Percentiles rank a stretch among this genome's conserved stretches.
Evolutionary conservation across 2,113 vertebrate species (phyloP).

Genomic region (Oceanites oceanicus): DNA sequence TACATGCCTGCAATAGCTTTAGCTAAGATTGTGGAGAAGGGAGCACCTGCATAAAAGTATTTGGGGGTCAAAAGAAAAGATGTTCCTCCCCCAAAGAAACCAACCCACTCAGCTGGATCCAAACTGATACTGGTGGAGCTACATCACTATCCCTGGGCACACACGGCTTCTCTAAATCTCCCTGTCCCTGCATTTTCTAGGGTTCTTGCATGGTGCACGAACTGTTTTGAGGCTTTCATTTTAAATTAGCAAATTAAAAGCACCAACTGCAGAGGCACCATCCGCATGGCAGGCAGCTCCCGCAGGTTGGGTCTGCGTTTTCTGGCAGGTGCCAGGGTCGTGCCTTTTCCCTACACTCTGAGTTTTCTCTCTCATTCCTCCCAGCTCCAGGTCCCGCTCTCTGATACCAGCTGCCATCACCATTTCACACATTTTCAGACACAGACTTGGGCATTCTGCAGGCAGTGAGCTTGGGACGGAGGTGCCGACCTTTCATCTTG

Average conservation of each 20-base stretch:
- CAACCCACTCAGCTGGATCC: background rate
- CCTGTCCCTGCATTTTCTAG: background rate
- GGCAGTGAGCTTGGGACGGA: background rate
- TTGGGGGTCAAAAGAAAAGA: background rate
- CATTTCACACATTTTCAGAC: background rate
- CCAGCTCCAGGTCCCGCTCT: background rate
- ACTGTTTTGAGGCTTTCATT: background rate
- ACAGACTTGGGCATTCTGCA: background rate
- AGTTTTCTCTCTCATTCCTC: background rate
- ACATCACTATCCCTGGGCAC: background rate
- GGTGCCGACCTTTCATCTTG: background rate
- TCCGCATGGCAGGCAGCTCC: background rate
- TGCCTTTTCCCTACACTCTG: background rate
- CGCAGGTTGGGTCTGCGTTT: background rate
- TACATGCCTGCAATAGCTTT: background rate
- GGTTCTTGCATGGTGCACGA: too few species aligned
- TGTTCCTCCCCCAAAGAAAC: background rate
- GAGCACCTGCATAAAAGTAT: background rate
- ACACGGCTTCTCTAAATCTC: background rate
- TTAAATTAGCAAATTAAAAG: background rate
- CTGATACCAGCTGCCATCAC: background rate
- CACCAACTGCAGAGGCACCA: background rate
- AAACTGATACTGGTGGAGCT: background rate
- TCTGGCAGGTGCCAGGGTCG: background rate
- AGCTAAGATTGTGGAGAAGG: background rate